Evolutionary conservation across 2,113 vertebrate species (phyloP).

Genomic region (Brachirus orientalis): DNA sequence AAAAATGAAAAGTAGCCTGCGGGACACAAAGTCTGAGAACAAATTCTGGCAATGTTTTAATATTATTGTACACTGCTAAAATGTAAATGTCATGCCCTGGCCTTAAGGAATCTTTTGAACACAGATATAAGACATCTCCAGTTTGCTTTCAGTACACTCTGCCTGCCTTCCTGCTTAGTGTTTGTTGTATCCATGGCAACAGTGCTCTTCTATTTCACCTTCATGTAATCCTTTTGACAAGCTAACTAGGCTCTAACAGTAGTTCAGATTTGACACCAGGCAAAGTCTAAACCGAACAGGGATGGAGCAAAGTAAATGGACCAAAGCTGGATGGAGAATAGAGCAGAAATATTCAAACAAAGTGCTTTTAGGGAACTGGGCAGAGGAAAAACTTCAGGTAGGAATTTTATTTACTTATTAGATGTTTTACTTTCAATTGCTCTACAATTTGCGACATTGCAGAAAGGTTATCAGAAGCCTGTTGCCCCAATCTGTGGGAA

Average conservation of each 20-base stretch:
- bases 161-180: conserved; percentile 51
- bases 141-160: conserved; percentile 30
- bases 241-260: conserved; percentile 17
- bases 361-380: conserved; percentile 86
- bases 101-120: conserved; percentile 36
- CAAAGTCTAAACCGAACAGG: conserved; percentile 19
- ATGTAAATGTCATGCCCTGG: conserved; percentile 31
- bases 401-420: not conserved
- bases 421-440: no score
- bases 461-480: not conserved
- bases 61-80: conserved; percentile 19
- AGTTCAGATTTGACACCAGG: conserved; percentile 17
- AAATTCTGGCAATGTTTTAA: conserved; percentile 27
- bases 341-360: conserved; percentile 78
- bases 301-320: conserved; percentile 60
- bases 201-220: conserved; percentile 50
- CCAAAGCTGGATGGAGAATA: conserved; percentile 76
- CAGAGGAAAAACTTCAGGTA: conserved; percentile 84
- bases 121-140: conserved; percentile 33
- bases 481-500: no score
- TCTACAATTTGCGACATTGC: not conserved
- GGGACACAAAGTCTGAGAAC: conserved; percentile 12
- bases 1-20: conserved; percentile 25
- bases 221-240: conserved; percentile 29
- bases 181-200: conserved; percentile 82